phyloP scores from a whole-genome alignment of 2,888 invertebrate species.

The Rhimphoctona megacephalus region DNA sequence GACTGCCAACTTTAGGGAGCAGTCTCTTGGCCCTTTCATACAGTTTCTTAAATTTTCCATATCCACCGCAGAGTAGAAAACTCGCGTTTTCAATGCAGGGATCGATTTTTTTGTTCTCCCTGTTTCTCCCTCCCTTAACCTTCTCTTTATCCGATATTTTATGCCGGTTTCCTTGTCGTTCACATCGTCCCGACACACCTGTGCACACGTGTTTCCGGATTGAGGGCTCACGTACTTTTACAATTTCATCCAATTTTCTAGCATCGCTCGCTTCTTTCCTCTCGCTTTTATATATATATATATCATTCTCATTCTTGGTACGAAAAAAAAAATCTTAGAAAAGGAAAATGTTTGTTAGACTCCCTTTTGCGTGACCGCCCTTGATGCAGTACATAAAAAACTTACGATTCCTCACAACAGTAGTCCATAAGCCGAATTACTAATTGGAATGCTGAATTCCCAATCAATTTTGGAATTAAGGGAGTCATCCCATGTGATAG shows the following conservation, averaged over 20 bases:
- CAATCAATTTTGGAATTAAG: not conserved
- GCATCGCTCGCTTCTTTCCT: constrained; percentile 12
- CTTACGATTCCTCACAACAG: not conserved
- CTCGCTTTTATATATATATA: not conserved
- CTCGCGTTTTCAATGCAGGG: constrained; percentile 60
- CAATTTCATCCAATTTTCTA: constrained; percentile 48
- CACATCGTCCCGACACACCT: constrained; percentile 50
- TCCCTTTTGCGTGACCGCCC: not conserved
- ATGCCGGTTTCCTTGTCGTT: constrained; percentile 33
- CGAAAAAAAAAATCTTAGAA: not conserved
- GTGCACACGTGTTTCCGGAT: constrained; percentile 33
- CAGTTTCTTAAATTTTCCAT: constrained; percentile 59
- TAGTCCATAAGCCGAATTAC: not conserved
- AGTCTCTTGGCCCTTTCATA: constrained; percentile 23
- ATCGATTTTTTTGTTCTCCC: constrained; percentile 33
- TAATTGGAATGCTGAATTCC: not conserved
- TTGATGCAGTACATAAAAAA: not conserved
- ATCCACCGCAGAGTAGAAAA: constrained; percentile 34
- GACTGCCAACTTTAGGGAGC: constrained; percentile 59
- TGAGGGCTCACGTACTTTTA: constrained; percentile 32
- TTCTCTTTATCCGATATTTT: constrained; percentile 4
- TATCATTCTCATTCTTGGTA: not conserved
- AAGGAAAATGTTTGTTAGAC: not conserved
- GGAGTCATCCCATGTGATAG: no score
- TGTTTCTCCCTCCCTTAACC: not conserved